Conservation (phyloP, 2,888 invertebrate species). For the Chelonus formosanus region DNA sequence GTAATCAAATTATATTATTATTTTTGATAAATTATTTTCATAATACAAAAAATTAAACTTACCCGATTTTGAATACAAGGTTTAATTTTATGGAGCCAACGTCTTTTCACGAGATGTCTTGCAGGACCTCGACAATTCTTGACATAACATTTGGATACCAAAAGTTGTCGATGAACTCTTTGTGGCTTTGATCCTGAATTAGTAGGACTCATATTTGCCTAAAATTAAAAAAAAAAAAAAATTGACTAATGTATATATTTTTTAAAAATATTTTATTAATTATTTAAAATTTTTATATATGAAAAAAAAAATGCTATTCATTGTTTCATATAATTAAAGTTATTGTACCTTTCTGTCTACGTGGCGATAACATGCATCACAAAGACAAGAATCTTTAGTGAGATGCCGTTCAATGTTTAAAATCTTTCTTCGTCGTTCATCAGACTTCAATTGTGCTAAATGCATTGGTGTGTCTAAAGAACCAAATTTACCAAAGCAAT, state of each 20-base stretch:
- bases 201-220: conserved; percentile 62
- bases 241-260: not conserved
- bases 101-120: conserved; percentile 62
- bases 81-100: conserved; percentile 63
- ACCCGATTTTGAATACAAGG: conserved; percentile 58
- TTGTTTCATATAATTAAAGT: no score
- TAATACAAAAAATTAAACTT: conserved; percentile 18
- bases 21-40: conserved; percentile 4
- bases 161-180: conserved; percentile 58
- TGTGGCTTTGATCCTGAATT: conserved; percentile 59
- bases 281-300: not conserved
- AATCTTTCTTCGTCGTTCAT: conserved; percentile 83
- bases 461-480: conserved; percentile 87
- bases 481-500: conserved; percentile 88
- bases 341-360: conserved; percentile 78
- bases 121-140: conserved; percentile 60
- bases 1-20: not conserved
- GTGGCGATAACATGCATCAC: conserved; percentile 87
- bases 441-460: conserved; percentile 84
- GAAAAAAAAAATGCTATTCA: no score
- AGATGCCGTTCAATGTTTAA: conserved; percentile 82
- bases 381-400: conserved; percentile 84
- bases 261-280: conserved; percentile 6
- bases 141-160: conserved; percentile 59
- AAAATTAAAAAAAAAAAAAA: conserved; percentile 19